These are phyloP conservation scores for Dasysyrphus tricinctus DNA, from an alignment of 2,888 invertebrate genomes.

Conservation along the genomic window DNA sequence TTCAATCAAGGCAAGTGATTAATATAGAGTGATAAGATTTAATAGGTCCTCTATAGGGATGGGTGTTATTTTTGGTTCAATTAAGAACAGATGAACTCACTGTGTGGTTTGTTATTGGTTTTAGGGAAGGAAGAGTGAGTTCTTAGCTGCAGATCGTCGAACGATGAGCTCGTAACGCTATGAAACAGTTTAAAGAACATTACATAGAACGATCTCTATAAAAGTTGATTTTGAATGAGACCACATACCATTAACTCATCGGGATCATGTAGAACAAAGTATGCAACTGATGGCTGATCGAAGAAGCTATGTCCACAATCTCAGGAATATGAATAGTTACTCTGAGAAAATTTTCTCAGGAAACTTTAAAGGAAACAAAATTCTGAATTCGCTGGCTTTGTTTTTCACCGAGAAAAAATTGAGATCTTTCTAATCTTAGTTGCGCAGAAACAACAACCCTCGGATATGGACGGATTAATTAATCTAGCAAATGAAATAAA, in stretches of 20 bases:
- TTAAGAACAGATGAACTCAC: background rate
- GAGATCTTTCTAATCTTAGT: no score
- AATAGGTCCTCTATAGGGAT: background rate
- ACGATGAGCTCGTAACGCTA: no score
- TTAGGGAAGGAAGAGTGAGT: background rate
- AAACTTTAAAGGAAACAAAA: no score
- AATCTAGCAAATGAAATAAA: no score
- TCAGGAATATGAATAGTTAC: no score
- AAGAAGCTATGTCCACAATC: no score
- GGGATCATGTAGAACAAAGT: background rate
- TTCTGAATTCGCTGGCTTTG: no score
- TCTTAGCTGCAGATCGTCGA: background rate
- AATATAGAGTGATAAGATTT: conserved; percentile 41
- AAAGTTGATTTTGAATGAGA: background rate
- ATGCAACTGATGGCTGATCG: no score
- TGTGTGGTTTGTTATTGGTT: background rate
- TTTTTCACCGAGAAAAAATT: no score
- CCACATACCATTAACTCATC: background rate
- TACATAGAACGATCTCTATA: background rate
- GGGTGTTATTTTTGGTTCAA: conserved; percentile 16
- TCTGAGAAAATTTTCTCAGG: no score
- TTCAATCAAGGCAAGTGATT: conserved; percentile 48
- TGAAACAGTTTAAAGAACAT: background rate
- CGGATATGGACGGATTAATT: no score
- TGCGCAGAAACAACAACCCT: no score